Evolutionary conservation across 2,113 vertebrate genomes (phyloP), one percentile per base, ranked within the genome.

Genomic region (Garra rufa): DNA sequence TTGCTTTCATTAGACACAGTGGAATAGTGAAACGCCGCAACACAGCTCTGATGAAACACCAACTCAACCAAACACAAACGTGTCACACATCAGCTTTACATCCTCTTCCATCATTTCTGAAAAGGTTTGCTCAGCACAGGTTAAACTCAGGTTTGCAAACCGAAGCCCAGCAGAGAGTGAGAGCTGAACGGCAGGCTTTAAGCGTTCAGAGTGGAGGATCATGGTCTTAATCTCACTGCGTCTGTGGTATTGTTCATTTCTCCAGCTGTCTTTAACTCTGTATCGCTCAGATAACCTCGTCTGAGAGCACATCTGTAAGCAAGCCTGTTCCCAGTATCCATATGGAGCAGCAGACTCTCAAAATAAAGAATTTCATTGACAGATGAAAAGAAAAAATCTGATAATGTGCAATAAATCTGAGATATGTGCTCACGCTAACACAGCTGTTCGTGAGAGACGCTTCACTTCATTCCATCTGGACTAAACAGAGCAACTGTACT

Each of bases 251-350:
- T 90, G 86, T 84, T 91, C 87, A 83, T 86, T 91, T 89, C 90
- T 91, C 88, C 87, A 87, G 77, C 76, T 84, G 88, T 24, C 52
- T 55, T 55, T 55, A 57, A 21, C 7, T 55, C 50, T 55, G 17
- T 7, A n/a, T 34, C 34, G 19, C 50, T 55, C 2, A 55, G 7
- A 8, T 55, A 17, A 55, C 19, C 50, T 55, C 50, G 7, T 55
- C 84, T 71, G 91, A 90, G 87, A 89, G n/a, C 43, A 50, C 17
- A 69, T 91, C 89, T 70, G 82, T 89, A 86, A 88, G 85, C 73
- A 0, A 7, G 14, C 78, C 46, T 30, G 14, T 24, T 9, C 30
- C 1, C 4, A 28, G 38, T 69, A 81, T 84, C 84, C 70, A 85
- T n/a, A 75, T 55, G 70, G 70, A 73, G 9, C 38, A 14, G 13